phyloP scores from a whole-genome alignment of 64 coral and sea anemone species.

The Actinia tenebrosa region DNA sequence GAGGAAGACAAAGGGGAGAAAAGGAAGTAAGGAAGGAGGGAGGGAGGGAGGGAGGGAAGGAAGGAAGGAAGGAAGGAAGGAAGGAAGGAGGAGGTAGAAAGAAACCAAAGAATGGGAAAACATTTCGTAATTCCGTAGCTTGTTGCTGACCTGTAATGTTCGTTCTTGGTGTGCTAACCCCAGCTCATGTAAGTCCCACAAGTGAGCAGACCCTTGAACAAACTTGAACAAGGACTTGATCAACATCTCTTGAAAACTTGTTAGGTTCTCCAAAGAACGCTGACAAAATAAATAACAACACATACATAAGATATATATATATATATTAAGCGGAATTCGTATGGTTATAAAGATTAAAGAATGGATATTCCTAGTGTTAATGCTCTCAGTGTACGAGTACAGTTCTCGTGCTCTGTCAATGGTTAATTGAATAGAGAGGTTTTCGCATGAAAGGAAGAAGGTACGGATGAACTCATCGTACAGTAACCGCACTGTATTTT shows the following conservation, averaged over 20 bases:
- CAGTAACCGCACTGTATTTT: too few species aligned
- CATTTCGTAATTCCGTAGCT: too few species aligned
- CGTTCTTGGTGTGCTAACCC: conserved; percentile 87
- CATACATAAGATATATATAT: not conserved
- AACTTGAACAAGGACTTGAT: conserved; percentile 97
- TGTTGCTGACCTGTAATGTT: conserved; percentile 63
- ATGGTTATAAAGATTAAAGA: too few species aligned
- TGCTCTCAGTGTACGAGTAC: too few species aligned
- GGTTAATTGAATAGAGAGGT: too few species aligned
- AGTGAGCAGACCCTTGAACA: conserved; percentile 91
- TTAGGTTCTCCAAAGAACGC: conserved; percentile 87
- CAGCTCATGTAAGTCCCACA: conserved; percentile 94
- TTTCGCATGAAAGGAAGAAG: too few species aligned
- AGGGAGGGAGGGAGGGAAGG: not conserved
- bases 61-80: not conserved
- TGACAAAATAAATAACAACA: conserved; percentile 27
- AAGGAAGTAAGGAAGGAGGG: not conserved
- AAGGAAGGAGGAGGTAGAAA: not conserved
- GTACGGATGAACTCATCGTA: too few species aligned
- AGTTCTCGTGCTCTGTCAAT: too few species aligned
- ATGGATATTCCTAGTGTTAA: too few species aligned
- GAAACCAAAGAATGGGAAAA: not conserved
- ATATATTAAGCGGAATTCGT: not conserved
- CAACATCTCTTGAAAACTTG: conserved; percentile 87
- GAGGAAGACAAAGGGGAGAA: not conserved